Conservation (phyloP, 1,140 invertebrate genomes). For the Rhopalosiphum maidis region DNA sequence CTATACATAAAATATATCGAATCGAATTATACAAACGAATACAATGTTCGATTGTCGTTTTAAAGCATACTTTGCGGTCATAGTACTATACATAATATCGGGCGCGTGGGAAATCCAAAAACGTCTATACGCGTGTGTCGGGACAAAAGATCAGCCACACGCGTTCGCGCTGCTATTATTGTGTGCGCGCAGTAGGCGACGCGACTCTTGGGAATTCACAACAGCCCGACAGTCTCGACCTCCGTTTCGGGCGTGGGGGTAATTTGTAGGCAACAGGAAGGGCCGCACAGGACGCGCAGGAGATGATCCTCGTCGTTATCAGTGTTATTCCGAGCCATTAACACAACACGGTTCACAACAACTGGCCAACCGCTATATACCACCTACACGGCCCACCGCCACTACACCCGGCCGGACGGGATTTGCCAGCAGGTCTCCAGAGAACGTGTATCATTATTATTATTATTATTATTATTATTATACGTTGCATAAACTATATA, state of each 20-base stretch:
- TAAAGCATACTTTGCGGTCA: neutral
- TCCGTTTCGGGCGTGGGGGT: neutral
- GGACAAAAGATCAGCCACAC: neutral
- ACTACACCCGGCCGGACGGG: neutral
- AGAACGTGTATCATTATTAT: conserved; percentile 15
- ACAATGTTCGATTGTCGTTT: neutral
- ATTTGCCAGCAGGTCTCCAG: neutral
- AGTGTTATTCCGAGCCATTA: conserved; percentile 52
- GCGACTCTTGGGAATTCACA: neutral
- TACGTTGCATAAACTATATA: neutral
- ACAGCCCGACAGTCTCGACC: neutral
- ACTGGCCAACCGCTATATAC: neutral
- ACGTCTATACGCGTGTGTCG: neutral
- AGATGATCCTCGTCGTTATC: conserved; percentile 40
- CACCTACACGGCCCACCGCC: neutral
- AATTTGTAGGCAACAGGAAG: neutral
- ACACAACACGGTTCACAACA: conserved; percentile 39
- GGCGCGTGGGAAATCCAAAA: neutral
- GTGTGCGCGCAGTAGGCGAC: neutral
- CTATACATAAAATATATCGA: neutral
- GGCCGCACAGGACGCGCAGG: neutral
- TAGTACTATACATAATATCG: neutral
- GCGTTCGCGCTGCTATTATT: neutral
- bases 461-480: conserved; percentile 25
- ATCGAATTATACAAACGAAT: neutral